Evolutionary conservation across 1,140 invertebrate species (phyloP).

Genomic region (Lordiphosa collinella): DNA sequence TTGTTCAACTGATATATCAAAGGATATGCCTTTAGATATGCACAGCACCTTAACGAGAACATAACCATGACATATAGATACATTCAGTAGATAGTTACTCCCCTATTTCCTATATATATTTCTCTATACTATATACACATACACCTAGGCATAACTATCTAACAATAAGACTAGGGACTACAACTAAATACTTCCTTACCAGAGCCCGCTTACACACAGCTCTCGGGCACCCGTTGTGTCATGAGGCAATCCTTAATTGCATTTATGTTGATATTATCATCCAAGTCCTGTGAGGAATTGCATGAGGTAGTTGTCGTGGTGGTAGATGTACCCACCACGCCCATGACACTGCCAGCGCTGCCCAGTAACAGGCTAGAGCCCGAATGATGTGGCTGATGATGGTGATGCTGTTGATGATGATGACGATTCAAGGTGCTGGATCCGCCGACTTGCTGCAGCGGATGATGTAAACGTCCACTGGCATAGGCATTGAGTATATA

Average conservation of each 20-base stretch:
- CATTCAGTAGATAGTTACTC: slow-evolving; percentile 16
- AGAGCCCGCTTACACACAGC: slow-evolving; percentile 63
- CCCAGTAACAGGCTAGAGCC: slow-evolving; percentile 65
- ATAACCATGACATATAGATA: slow-evolving; percentile 12
- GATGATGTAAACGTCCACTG: slow-evolving; percentile 53
- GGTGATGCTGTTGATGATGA: slow-evolving; percentile 40
- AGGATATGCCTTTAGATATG: slow-evolving; percentile 49
- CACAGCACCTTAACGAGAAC: slow-evolving; percentile 57
- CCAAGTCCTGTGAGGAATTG: slow-evolving; percentile 75
- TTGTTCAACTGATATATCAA: slow-evolving; percentile 19
- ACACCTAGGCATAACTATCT: slow-evolving; percentile 23
- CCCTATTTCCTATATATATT: not conserved
- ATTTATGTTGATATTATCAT: slow-evolving; percentile 78
- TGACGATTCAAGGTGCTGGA: slow-evolving; percentile 51
- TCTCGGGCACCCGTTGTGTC: slow-evolving; percentile 78
- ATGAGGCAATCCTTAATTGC: slow-evolving; percentile 79
- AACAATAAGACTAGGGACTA: slow-evolving; percentile 16
- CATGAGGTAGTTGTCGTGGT: slow-evolving; percentile 71
- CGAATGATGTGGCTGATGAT: slow-evolving; percentile 46
- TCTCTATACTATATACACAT: slow-evolving; percentile 9
- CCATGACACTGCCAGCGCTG: slow-evolving; percentile 61
- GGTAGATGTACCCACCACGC: slow-evolving; percentile 50
- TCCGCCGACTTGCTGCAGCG: slow-evolving; percentile 35
- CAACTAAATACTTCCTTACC: not conserved
- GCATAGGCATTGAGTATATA: slow-evolving; percentile 64